Evolutionary conservation across 2,113 vertebrate species (phyloP).

Genomic region (Entosphenus tridentatus): DNA sequence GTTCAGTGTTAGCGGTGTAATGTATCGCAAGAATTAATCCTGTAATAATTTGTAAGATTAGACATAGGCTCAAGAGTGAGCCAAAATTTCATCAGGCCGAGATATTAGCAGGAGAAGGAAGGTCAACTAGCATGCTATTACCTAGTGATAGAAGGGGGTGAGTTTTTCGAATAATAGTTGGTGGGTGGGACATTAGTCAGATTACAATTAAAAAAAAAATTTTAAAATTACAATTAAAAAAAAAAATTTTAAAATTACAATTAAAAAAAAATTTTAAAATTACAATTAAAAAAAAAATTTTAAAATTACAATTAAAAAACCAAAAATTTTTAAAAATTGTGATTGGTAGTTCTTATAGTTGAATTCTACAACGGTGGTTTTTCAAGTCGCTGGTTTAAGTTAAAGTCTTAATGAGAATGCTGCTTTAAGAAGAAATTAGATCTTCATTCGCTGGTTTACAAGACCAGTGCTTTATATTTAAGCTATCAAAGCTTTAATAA

Average conservation of each 20-base stretch:
- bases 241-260: too few relatives aligned
- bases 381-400: slow-evolving; percentile 15
- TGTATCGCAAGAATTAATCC: slow-evolving; percentile 13
- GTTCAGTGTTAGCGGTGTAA: slow-evolving; percentile 10
- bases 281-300: too few relatives aligned
- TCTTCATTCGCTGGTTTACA: too few relatives aligned
- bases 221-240: too few relatives aligned
- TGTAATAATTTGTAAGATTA: slow-evolving; percentile 9
- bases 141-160: slow-evolving; percentile 10
- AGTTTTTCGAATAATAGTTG: slow-evolving; percentile 8
- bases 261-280: too few relatives aligned
- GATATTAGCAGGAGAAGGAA: slow-evolving; percentile 10
- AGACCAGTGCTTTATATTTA: too few relatives aligned
- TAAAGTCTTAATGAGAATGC: slow-evolving; percentile 12
- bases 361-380: slow-evolving; percentile 13
- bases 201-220: too few relatives aligned
- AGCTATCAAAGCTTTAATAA: too few relatives aligned
- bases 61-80: slow-evolving; percentile 8
- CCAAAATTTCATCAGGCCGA: slow-evolving; percentile 18
- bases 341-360: too few relatives aligned
- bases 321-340: too few relatives aligned
- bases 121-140: slow-evolving; percentile 4
- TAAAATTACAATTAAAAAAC: too few relatives aligned
- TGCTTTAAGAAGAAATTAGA: slow-evolving; percentile 6
- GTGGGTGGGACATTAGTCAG: too few relatives aligned